Percentiles rank a stretch among this genome's conserved stretches.
Evolutionary conservation across 2,888 invertebrate genomes (phyloP).

Genomic region (Myopa tessellatipennis): DNA sequence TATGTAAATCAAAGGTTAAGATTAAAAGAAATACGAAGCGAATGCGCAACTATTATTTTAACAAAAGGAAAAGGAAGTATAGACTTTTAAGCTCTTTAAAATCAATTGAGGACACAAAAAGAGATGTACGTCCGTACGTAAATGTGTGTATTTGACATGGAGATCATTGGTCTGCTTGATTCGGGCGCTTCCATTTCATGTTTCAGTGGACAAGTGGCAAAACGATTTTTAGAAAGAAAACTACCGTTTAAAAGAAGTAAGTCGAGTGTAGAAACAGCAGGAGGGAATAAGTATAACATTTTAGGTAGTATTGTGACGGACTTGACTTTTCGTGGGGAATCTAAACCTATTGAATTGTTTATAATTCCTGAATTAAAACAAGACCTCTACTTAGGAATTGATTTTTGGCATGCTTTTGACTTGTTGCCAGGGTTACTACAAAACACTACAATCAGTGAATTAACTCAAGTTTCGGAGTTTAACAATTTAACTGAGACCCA

Average conservation of each 20-base stretch:
- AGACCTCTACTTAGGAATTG: not conserved
- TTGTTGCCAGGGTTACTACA: conserved; percentile 1
- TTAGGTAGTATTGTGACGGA: conserved; percentile 1
- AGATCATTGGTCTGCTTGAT: conserved; percentile 15
- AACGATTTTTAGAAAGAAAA: conserved; percentile 8
- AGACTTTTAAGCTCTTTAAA: conserved; percentile 3
- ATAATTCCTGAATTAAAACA: conserved; percentile 34
- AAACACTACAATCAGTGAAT: conserved; percentile 1
- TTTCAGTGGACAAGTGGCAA: conserved; percentile 12
- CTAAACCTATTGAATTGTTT: conserved; percentile 33
- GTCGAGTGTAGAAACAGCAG: conserved; percentile 5
- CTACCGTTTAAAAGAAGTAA: not conserved
- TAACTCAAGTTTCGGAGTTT: not conserved
- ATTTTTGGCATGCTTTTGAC: conserved; percentile 7
- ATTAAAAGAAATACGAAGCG: not conserved
- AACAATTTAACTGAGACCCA: not conserved
- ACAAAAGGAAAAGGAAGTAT: conserved; percentile 3
- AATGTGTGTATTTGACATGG: not conserved
- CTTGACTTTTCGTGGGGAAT: conserved; percentile 15
- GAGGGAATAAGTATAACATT: conserved; percentile 6
- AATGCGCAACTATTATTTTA: conserved; percentile 12
- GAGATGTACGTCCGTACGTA: conserved; percentile 7
- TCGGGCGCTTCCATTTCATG: conserved; percentile 21
- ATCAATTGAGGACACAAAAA: not conserved
- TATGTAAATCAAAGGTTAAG: not conserved